Conservation (phyloP, 1,140 invertebrate species). For the Gryon sp. region DNA sequence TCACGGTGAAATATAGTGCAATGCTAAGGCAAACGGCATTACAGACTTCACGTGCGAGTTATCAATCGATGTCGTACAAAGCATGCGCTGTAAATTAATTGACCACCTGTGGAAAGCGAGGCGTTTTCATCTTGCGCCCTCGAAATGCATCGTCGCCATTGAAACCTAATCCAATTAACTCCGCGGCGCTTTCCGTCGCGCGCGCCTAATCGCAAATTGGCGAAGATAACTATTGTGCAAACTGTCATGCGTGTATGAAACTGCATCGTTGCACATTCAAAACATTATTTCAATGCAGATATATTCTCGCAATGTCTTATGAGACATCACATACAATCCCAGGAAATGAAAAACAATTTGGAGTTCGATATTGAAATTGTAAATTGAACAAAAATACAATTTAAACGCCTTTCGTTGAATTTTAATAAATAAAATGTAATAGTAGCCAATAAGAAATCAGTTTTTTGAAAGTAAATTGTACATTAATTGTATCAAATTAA, state of each 20-base stretch:
- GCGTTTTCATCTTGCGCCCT: slow-evolving; percentile 29
- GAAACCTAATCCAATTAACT: slow-evolving; percentile 64
- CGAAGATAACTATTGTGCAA: slow-evolving; percentile 53
- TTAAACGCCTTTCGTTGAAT: too few relatives aligned
- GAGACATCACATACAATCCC: too few relatives aligned
- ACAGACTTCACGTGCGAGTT: slow-evolving; percentile 45
- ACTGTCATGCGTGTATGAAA: slow-evolving; percentile 36
- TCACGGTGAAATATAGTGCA: too few relatives aligned
- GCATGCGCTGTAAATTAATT: slow-evolving; percentile 63
- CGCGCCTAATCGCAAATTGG: slow-evolving; percentile 51
- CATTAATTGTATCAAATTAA: too few relatives aligned
- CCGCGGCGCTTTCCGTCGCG: slow-evolving; percentile 48
- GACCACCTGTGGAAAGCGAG: slow-evolving; percentile 60
- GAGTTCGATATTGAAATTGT: too few relatives aligned
- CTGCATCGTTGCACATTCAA: slow-evolving; percentile 36
- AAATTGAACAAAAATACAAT: too few relatives aligned
- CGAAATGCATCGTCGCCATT: slow-evolving; percentile 53
- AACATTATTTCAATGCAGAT: slow-evolving; percentile 51
- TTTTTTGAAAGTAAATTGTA: too few relatives aligned
- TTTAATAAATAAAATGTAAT: too few relatives aligned
- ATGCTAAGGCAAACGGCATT: too few relatives aligned
- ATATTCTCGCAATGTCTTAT: slow-evolving; percentile 17
- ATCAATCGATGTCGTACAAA: slow-evolving; percentile 61
- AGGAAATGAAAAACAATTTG: too few relatives aligned
- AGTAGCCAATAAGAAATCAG: too few relatives aligned